phyloP scores from a whole-genome alignment of 2,888 invertebrate genomes.

The Xestia sexstrigata region DNA sequence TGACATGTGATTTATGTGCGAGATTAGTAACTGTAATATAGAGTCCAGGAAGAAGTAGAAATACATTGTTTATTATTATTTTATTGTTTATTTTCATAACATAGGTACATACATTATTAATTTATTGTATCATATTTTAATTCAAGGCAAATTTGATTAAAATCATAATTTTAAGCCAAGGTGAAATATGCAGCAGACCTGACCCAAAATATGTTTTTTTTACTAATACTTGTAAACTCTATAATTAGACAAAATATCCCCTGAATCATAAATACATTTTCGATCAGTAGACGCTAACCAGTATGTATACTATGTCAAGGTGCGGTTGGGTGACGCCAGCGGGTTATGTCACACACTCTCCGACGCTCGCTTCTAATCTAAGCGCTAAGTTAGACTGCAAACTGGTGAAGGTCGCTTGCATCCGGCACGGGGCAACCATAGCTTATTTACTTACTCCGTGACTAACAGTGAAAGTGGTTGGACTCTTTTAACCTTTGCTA shows the following conservation, averaged over 20 bases:
- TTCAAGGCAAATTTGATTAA: slow-evolving; percentile 9
- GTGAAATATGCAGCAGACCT: neutral
- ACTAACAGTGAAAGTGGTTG: slow-evolving; percentile 76
- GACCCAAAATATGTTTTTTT: neutral
- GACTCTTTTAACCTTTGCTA: slow-evolving; percentile 69
- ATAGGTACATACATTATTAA: neutral
- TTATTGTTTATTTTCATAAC: no score
- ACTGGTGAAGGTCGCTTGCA: slow-evolving; percentile 85
- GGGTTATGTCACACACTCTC: slow-evolving; percentile 86
- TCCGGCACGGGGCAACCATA: slow-evolving; percentile 74
- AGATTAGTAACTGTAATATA: neutral
- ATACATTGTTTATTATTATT: neutral
- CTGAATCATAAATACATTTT: slow-evolving; percentile 44
- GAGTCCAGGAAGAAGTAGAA: neutral
- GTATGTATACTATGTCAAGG: slow-evolving; percentile 84
- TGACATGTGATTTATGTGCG: neutral
- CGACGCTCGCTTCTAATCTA: slow-evolving; percentile 79
- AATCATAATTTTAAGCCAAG: neutral
- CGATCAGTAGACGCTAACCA: slow-evolving; percentile 50
- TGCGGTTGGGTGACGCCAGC: slow-evolving; percentile 83
- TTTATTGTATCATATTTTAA: neutral
- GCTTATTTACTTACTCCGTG: slow-evolving; percentile 47
- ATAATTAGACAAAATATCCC: slow-evolving; percentile 6
- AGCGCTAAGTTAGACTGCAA: slow-evolving; percentile 82
- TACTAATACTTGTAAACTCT: neutral